Evolutionary conservation across 2,888 invertebrate species (phyloP), one percentile per base, ranked within the genome.

Genomic region (Drosophila recens): DNA sequence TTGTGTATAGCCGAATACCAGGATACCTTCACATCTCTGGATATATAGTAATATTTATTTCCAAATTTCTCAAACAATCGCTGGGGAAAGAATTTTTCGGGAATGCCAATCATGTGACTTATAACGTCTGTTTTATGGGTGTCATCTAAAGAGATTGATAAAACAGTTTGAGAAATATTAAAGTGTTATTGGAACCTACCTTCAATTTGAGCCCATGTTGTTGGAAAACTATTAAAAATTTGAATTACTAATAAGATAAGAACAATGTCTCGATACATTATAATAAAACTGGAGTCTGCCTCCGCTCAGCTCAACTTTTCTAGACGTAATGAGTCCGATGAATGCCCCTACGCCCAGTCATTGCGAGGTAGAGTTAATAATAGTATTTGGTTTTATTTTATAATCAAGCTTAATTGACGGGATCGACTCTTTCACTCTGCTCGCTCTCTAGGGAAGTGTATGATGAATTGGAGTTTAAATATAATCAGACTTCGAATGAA

Each of bases 1-100:
- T 0, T 1, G 5, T 73, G 58, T 0, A 74, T 4, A 3, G 73
- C 68, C 0, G 3, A 0, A n/a, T 56, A 75, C 73, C 69, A 74
- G 2, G 36, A 6, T 3, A 23, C 9, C 1, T 1, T 4, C 0
- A 5, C 2, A 1, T 13, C 1, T 0, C 0, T 10, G 1, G n/a
- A 1, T 30, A n/a, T 10, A n/a, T 52, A 38, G 13, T 67, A 75
- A 49, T 61, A 61, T 4, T 49, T 46, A 0, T 59, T 23, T 13
- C 23, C 59, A 13, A 67, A 1, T 42, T 64, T 33, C 27, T 27
- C 0, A 27, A 78, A 73, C 3, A 20, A 0, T 0, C 0, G 11
- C 0, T 23, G 9, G 5, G 10, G 8, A 8, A 30, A 0, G 33
- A 45, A 61, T 1, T 20, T 33, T 1, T 3, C 0, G 8, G 59